Percentiles rank a stretch among this genome's conserved stretches.
phyloP scores from a whole-genome alignment of 2,797 vertebrate species.

The Leptoclinus maculatus region DNA sequence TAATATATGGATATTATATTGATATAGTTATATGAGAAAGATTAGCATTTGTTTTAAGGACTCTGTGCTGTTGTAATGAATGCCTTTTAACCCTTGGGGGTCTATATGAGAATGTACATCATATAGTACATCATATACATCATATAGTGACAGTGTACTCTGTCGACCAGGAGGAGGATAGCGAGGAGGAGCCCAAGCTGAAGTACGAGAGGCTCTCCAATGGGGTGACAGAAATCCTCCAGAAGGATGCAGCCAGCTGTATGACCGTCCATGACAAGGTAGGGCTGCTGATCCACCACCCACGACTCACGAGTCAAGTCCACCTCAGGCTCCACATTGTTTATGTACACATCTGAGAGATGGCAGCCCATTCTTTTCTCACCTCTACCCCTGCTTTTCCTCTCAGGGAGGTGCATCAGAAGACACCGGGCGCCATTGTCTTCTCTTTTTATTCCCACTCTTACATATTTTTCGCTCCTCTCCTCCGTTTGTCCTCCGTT shows the following conservation, averaged over 20 bases:
- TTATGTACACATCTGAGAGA: constrained; percentile 63
- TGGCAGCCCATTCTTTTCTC: constrained; percentile 73
- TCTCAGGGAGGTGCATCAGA: constrained; percentile 65
- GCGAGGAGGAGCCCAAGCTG: constrained; percentile 97
- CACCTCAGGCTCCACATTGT: constrained; percentile 55
- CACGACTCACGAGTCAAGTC: constrained; percentile 43
- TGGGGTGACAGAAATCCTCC: constrained; percentile 96
- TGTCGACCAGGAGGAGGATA: constrained; percentile 92
- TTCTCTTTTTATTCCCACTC: constrained; percentile 70
- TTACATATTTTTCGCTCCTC: constrained; percentile 57
- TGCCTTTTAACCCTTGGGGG: constrained; percentile 43
- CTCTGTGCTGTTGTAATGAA: constrained; percentile 26
- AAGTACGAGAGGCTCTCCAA: constrained; percentile 98
- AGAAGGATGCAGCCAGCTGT: constrained; percentile 97
- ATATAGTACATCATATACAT: not conserved
- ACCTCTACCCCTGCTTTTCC: constrained; percentile 59
- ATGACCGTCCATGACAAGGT: constrained; percentile 99
- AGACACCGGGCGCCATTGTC: constrained; percentile 61
- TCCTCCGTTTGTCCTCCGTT: constrained; percentile 66
- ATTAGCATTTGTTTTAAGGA: constrained; percentile 7
- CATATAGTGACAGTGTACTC: constrained; percentile 26
- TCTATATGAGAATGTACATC: constrained; percentile 14
- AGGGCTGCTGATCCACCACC: constrained; percentile 48
- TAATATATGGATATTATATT: no score
- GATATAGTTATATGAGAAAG: no score